phyloP scores from a whole-genome alignment of 2,888 invertebrate genomes.

The Muschampia plurimacula region DNA sequence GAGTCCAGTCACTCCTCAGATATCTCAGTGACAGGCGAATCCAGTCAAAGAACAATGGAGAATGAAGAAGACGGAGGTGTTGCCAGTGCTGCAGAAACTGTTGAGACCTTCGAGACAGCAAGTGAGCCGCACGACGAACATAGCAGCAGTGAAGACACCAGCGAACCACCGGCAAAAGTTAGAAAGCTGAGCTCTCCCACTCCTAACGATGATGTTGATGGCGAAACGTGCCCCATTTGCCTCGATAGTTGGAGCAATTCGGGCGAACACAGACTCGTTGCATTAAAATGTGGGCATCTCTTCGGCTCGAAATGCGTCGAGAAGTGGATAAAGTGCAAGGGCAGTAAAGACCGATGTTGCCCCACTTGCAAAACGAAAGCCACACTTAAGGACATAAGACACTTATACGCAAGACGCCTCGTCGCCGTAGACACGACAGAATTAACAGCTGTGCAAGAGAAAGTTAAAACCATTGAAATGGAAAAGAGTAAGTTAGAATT shows the following conservation, averaged over 20 bases:
- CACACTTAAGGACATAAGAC: conserved; percentile 88
- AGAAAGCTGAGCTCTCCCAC: conserved; percentile 59
- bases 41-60: background rate
- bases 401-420: conserved; percentile 91
- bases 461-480: conserved; percentile 84
- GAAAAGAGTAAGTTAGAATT: conserved; percentile 86
- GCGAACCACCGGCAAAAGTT: conserved; percentile 63
- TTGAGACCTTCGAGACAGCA: background rate
- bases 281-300: conserved; percentile 96
- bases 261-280: conserved; percentile 94
- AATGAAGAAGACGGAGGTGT: background rate
- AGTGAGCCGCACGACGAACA: background rate
- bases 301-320: conserved; percentile 94
- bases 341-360: conserved; percentile 87
- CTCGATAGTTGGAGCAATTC: conserved; percentile 94
- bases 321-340: conserved; percentile 88
- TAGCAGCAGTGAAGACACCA: background rate
- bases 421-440: conserved; percentile 93
- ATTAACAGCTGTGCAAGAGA: conserved; percentile 87
- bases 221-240: conserved; percentile 94
- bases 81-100: background rate
- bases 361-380: conserved; percentile 95
- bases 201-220: conserved; percentile 84
- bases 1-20: background rate
- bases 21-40: background rate